Percentiles rank a stretch among this genome's conserved stretches.
Evolutionary conservation across 2,113 vertebrate genomes (phyloP).

Genomic region (Otocyon megalotis): DNA sequence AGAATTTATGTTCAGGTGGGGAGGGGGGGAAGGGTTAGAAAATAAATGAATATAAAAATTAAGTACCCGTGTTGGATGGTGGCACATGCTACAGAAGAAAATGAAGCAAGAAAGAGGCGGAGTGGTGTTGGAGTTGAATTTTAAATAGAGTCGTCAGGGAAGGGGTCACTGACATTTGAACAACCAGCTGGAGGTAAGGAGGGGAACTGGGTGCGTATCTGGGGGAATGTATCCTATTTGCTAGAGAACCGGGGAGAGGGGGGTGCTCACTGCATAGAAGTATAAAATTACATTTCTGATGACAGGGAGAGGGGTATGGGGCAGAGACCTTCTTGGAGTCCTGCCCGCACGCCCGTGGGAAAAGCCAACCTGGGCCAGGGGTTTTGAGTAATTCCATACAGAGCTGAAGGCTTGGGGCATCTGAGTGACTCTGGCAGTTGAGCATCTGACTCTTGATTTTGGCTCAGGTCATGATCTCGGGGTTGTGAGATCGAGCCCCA

Average conservation of each 20-base stretch:
- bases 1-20: constrained; percentile 10
- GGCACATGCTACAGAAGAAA: neutral
- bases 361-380: neutral
- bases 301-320: neutral
- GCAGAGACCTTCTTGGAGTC: neutral
- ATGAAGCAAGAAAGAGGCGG: neutral
- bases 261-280: neutral
- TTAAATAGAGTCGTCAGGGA: neutral
- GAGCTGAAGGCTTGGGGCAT: neutral
- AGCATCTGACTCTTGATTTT: neutral
- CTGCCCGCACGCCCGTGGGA: neutral
- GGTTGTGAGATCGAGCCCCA: neutral
- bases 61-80: neutral
- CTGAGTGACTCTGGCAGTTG: neutral
- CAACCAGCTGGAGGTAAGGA: neutral
- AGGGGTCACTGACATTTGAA: neutral
- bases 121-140: neutral
- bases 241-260: neutral
- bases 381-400: neutral
- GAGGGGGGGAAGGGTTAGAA: neutral
- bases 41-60: neutral
- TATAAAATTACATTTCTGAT: constrained; percentile 43
- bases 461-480: neutral
- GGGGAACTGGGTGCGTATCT: neutral
- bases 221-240: neutral